Base-by-base conservation (phyloP, 2,888 invertebrate genomes). In the Laspeyria flexula region DNA sequence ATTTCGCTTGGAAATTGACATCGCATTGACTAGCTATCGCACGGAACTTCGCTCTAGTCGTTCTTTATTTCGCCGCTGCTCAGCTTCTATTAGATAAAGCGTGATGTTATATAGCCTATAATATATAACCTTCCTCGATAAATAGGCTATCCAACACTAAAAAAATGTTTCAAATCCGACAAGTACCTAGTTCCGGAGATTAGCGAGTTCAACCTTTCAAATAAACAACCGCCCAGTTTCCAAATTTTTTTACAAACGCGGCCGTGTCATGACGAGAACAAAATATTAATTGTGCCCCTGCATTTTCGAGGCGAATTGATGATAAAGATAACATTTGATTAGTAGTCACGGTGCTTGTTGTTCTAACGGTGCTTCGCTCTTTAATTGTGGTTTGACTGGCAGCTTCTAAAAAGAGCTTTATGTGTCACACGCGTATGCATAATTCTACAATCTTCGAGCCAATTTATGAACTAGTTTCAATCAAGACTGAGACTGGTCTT, bases 251-350 rank as follows among this genome's bases (percentile, higher is more conserved):
- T 73, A 73, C 75, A 75, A 85, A 83, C 75, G 84, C 80, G 79
- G 77, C 60, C 78, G 70, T 79, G 67, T 83, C 87, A 86, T 86
- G 87, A 88, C 87, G 73, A 68, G 81, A 73, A 73, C 75, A 69
- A 73, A 82, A 31, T 75, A 70, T 75, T 73, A 76, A 78, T 51
- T 43, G 54, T 53, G 52, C 38, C 43, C 37, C 41, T 43, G 52
- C 52, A 38, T 41, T 35, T 56, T 37, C 45, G 46, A 52, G 56
- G 59, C 61, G 45, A 53, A 45, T 43, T 51, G 61, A 75, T 75
- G 79, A 79, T 83, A 81, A 74, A 81, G 79, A 85, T 84, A 83
- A 79, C 67, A 72, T 56, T 71, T 74, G 71, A 77, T 77, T 75
- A 74, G 78, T 72, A 76, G 79, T 79, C 78, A 55, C 64, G 60